These are phyloP conservation scores for Mionectes olivaceus DNA, from an alignment of 2,797 vertebrate genomes.

Conservation along the genomic window DNA sequence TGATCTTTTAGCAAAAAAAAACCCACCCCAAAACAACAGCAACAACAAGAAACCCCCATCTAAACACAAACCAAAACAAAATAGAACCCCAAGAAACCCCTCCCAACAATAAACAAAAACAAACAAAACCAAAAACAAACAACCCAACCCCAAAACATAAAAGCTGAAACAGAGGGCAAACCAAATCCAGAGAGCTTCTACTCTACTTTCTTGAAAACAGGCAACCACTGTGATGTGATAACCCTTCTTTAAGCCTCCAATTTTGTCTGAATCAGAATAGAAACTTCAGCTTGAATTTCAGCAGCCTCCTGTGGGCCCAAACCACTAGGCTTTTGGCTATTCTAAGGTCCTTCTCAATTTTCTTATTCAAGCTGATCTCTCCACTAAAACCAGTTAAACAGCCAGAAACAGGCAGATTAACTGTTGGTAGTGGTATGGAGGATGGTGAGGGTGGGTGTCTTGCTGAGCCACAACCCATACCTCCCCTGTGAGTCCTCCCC, in stretches of 20 bases:
- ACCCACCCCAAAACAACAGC: not conserved
- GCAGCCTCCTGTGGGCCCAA: not conserved
- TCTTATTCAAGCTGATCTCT: not conserved
- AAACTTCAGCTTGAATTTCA: conserved; percentile 6
- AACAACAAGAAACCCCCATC: not conserved
- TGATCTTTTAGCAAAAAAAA: not conserved
- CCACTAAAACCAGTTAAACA: not conserved
- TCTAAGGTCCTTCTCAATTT: conserved; percentile 1
- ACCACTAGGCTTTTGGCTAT: not conserved
- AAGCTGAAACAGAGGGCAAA: not conserved
- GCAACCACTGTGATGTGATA: conserved; percentile 5
- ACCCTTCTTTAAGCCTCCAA: not conserved
- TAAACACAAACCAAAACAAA: not conserved
- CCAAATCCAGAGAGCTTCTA: not conserved
- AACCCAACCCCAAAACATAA: not conserved
- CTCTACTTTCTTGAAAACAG: not conserved
- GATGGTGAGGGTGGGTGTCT: not conserved
- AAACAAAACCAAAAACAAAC: not conserved
- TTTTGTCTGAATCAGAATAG: conserved; percentile 1
- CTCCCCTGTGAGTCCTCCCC: not conserved
- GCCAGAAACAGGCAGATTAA: not conserved
- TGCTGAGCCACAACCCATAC: not conserved
- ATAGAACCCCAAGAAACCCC: not conserved
- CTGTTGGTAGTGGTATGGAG: not conserved
- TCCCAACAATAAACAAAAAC: not conserved